Conservation (phyloP, 2,797 vertebrate genomes). For the Amniataba percoides region DNA sequence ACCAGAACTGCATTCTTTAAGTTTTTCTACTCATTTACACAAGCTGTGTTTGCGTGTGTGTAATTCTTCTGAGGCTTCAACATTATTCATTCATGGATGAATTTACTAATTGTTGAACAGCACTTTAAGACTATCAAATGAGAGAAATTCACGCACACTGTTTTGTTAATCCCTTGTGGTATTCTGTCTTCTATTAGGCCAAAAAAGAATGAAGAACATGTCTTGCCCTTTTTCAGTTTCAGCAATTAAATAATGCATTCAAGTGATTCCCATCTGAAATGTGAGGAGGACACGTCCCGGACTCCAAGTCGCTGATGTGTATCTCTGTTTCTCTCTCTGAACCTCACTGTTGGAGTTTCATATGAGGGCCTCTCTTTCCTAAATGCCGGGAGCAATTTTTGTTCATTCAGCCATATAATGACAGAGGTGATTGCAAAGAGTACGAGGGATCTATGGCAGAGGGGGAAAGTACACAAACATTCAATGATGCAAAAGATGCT, state of each 20-base stretch:
- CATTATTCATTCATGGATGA: not conserved
- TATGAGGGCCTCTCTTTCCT: conserved; percentile 31
- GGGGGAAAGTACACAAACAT: conserved; percentile 25
- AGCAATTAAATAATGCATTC: conserved; percentile 51
- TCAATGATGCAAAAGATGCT: conserved; percentile 35
- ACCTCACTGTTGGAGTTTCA: conserved; percentile 20
- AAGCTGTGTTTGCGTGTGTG: too few species aligned
- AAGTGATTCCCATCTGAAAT: conserved; percentile 38
- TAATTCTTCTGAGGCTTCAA: not conserved
- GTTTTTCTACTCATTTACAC: too few species aligned
- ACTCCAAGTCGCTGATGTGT: conserved; percentile 28
- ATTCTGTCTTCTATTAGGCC: not conserved
- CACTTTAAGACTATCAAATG: not conserved
- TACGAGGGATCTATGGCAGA: conserved; percentile 36
- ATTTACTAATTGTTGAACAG: conserved; percentile 8
- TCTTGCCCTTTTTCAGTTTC: conserved; percentile 43
- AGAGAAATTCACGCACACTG: not conserved
- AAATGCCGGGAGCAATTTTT: conserved; percentile 50
- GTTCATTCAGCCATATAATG: conserved; percentile 59
- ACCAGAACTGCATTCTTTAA: too few species aligned
- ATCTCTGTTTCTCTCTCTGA: not conserved
- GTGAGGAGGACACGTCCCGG: conserved; percentile 1
- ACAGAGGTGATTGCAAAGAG: conserved; percentile 51
- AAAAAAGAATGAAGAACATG: conserved; percentile 26
- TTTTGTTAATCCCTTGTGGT: not conserved